Conservation (phyloP, 1,140 invertebrate species). For the Ridgeia piscesae region DNA sequence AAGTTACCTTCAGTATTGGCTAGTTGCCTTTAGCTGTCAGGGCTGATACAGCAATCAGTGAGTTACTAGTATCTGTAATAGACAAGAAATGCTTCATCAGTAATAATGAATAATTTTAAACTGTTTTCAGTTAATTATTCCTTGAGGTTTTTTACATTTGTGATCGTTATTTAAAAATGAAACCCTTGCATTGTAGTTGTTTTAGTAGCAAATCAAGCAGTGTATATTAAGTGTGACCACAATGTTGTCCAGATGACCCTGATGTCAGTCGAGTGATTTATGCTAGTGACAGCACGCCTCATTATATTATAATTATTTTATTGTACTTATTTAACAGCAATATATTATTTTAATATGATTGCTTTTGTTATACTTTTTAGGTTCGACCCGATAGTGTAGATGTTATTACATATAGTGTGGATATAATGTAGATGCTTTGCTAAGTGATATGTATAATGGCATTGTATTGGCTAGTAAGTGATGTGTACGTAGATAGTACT, state of each 20-base stretch:
- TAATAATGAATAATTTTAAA: background rate
- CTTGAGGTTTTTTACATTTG: background rate
- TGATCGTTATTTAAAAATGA: background rate
- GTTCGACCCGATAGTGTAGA: background rate
- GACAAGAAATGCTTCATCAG: background rate
- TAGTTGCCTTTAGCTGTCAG: background rate
- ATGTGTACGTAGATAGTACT: background rate
- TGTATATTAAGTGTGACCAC: background rate
- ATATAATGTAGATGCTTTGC: background rate
- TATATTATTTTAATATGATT: background rate
- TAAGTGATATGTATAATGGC: background rate
- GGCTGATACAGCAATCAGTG: background rate
- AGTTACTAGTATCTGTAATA: background rate
- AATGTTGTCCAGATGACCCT: background rate
- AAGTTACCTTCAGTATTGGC: background rate
- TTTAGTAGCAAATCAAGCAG: too few species aligned
- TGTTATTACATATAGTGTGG: background rate
- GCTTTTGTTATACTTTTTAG: background rate
- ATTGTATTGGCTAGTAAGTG: background rate
- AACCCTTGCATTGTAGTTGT: background rate
- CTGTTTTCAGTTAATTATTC: background rate
- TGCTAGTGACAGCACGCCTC: background rate
- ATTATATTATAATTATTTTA: background rate
- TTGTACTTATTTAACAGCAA: background rate
- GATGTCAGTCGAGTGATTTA: background rate